phyloP scores from a whole-genome alignment of 2,888 invertebrate genomes.

The Noctuana brunneofusca region DNA sequence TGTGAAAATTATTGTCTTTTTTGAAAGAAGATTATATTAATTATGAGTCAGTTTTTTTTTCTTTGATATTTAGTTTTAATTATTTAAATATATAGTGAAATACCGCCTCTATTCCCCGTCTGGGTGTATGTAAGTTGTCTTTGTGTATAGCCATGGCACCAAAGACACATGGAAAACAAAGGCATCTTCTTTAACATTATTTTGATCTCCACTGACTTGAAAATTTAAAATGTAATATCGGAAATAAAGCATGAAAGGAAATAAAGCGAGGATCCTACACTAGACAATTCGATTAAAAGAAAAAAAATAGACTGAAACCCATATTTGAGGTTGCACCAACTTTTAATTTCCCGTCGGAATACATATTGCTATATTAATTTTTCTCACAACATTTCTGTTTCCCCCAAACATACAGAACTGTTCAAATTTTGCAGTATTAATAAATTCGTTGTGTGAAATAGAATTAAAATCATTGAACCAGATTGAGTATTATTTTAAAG shows the following conservation, averaged over 20 bases:
- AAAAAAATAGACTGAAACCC: slow-evolving; percentile 16
- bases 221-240: slow-evolving; percentile 16
- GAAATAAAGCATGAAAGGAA: neutral
- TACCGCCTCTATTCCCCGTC: too few relatives aligned
- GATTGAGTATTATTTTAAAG: too few relatives aligned
- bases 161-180: too few relatives aligned
- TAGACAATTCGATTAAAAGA: slow-evolving; percentile 16
- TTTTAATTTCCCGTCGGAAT: slow-evolving; percentile 27
- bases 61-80: too few relatives aligned
- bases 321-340: slow-evolving; percentile 5
- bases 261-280: neutral
- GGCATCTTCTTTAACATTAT: neutral
- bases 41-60: slow-evolving; percentile 3
- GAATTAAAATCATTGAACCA: slow-evolving; percentile 4
- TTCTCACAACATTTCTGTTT: slow-evolving; percentile 12
- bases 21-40: slow-evolving; percentile 1
- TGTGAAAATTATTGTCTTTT: slow-evolving; percentile 2
- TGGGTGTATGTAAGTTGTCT: too few relatives aligned
- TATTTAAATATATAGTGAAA: too few relatives aligned
- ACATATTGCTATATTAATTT: slow-evolving; percentile 21
- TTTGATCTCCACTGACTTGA: neutral
- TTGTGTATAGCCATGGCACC: too few relatives aligned
- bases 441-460: slow-evolving; percentile 4
- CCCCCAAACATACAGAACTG: neutral
- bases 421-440: slow-evolving; percentile 4